Percentiles rank a stretch among this genome's conserved stretches.
These are phyloP conservation scores for Chloebia gouldiae DNA, from an alignment of 2,113 vertebrate genomes.

Conservation along the genomic window DNA sequence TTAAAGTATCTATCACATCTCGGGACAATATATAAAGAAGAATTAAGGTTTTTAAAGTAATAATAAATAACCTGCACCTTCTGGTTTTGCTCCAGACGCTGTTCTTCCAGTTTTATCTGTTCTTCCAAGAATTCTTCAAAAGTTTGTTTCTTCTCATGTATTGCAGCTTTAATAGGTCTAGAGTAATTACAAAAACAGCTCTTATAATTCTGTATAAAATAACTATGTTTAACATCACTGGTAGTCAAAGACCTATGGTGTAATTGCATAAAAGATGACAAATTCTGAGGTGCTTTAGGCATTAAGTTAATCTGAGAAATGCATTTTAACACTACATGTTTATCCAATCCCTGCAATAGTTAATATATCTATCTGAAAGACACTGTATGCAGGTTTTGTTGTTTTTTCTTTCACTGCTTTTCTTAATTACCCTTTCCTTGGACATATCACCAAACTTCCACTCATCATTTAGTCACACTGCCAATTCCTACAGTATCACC, in stretches of 20 bases:
- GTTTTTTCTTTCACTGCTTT: background rate
- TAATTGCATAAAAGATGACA: background rate
- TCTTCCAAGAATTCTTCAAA: slow-evolving; percentile 95
- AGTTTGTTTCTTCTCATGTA: slow-evolving; percentile 81
- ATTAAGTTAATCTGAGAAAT: background rate
- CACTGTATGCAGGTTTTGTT: background rate
- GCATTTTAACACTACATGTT: background rate
- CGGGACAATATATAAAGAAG: background rate
- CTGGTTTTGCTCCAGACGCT: slow-evolving; percentile 72
- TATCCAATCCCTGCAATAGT: background rate
- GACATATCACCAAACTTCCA: background rate
- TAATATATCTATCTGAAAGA: background rate
- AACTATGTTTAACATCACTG: background rate
- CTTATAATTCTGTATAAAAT: background rate
- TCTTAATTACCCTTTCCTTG: background rate
- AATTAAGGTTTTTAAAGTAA: background rate
- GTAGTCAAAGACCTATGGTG: background rate
- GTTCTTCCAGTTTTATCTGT: slow-evolving; percentile 87
- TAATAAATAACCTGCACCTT: slow-evolving; percentile 75
- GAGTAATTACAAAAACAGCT: background rate
- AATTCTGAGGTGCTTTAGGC: background rate
- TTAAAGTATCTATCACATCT: background rate
- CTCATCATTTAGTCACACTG: background rate
- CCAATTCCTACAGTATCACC: background rate
- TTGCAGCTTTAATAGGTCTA: slow-evolving; percentile 84